These are phyloP conservation scores for Lytechinus variegatus DNA, from an alignment of 35 echinoderm and acorn worm genomes.

Conservation along the genomic window DNA sequence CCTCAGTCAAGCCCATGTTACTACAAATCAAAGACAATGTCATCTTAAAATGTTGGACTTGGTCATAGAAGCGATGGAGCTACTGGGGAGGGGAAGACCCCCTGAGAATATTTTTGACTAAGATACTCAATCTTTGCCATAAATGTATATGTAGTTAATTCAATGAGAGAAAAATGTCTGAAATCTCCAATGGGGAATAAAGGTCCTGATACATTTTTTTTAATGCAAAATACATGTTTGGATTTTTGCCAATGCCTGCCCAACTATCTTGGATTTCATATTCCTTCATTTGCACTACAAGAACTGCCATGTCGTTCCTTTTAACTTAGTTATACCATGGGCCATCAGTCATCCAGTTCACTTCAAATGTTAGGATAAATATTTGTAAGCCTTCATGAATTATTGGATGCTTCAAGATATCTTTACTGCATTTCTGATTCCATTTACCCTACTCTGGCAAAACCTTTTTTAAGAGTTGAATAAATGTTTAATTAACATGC, in stretches of 20 bases:
- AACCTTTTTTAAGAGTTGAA: no score
- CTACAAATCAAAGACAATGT: conserved; percentile 22
- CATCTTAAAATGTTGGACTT: background rate
- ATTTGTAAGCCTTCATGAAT: background rate
- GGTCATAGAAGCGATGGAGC: background rate
- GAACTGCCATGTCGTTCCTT: background rate
- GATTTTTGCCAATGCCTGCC: background rate
- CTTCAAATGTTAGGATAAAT: background rate
- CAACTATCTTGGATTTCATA: background rate
- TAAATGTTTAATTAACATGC: no score
- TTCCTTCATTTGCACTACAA: background rate
- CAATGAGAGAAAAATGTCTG: no score
- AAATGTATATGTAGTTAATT: no score
- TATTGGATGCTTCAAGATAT: background rate
- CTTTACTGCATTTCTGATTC: background rate
- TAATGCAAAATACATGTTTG: background rate
- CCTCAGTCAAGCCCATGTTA: conserved; percentile 34
- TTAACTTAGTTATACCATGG: background rate
- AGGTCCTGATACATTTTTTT: background rate
- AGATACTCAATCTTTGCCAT: no score
- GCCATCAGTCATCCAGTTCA: background rate
- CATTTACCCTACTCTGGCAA: background rate
- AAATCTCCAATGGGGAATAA: no score
- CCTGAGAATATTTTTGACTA: no score
- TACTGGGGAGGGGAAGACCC: background rate